Evolutionary conservation across 2,888 invertebrate species (phyloP).

Genomic region (Lepidochitona cinerea): DNA sequence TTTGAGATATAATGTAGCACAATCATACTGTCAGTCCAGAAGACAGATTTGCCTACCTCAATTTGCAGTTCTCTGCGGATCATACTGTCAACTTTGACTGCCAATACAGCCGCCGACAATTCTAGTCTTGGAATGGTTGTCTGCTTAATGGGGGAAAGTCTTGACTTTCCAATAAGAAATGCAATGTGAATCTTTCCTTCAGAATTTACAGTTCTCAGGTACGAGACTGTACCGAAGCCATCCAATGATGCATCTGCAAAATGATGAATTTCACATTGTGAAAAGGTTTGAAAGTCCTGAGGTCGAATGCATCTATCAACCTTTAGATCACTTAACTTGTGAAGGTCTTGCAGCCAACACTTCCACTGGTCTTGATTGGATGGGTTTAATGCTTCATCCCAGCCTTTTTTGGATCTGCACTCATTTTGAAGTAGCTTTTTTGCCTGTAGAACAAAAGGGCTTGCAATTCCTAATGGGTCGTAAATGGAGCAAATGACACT

Average conservation of each 20-base stretch:
- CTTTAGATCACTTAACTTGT: background rate
- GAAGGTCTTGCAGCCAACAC: no score
- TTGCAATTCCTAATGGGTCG: no score
- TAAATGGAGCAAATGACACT: no score
- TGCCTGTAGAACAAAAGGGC: no score
- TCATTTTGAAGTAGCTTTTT: no score
- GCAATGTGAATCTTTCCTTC: background rate
- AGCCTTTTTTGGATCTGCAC: no score
- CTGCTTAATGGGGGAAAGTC: constrained; percentile 9
- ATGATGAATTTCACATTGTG: constrained; percentile 10
- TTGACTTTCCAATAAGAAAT: constrained; percentile 11
- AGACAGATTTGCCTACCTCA: background rate
- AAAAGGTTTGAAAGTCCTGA: background rate
- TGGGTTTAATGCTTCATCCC: no score
- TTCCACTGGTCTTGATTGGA: no score
- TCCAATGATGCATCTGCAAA: constrained; percentile 15
- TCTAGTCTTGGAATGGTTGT: constrained; percentile 16
- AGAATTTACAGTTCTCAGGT: constrained; percentile 3
- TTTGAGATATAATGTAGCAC: constrained; percentile 12
- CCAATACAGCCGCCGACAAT: constrained; percentile 6
- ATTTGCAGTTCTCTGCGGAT: background rate
- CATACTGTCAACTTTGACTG: constrained; percentile 9
- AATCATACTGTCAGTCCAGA: constrained; percentile 14
- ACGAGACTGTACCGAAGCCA: constrained; percentile 9
- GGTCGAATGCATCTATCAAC: background rate